Evolutionary conservation across 2,888 invertebrate genomes (phyloP).

Genomic region (Heliconius cydno): DNA sequence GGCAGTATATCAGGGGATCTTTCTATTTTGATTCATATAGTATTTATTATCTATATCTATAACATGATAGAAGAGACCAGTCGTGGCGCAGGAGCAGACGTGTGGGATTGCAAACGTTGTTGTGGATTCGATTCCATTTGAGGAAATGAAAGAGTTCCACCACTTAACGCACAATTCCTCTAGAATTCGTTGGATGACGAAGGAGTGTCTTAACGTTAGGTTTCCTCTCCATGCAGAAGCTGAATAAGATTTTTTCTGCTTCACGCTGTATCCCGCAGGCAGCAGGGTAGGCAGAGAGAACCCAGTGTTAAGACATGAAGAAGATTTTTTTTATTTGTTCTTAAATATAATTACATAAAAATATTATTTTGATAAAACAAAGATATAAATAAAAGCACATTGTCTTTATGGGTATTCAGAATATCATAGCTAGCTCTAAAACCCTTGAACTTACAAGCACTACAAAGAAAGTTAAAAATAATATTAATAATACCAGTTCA

Average conservation of each 20-base stretch:
- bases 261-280: too few species aligned
- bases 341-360: too few species aligned
- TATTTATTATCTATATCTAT: background rate
- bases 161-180: background rate
- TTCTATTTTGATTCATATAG: background rate
- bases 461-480: constrained; percentile 12
- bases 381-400: too few species aligned
- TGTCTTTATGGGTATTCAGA: background rate
- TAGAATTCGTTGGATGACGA: too few species aligned
- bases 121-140: background rate
- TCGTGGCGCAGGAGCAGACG: background rate
- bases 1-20: constrained; percentile 1
- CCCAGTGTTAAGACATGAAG: too few species aligned
- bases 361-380: too few species aligned
- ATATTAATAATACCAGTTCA: constrained; percentile 61
- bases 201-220: background rate
- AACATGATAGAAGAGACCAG: background rate
- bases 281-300: too few species aligned
- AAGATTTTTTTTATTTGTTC: too few species aligned
- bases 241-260: too few species aligned
- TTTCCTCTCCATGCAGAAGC: background rate
- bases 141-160: background rate
- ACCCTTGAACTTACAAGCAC: constrained; percentile 10
- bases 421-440: background rate
- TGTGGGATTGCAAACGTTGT: background rate